Conservation (phyloP, 2,113 vertebrate species). For the Columba janthina region DNA sequence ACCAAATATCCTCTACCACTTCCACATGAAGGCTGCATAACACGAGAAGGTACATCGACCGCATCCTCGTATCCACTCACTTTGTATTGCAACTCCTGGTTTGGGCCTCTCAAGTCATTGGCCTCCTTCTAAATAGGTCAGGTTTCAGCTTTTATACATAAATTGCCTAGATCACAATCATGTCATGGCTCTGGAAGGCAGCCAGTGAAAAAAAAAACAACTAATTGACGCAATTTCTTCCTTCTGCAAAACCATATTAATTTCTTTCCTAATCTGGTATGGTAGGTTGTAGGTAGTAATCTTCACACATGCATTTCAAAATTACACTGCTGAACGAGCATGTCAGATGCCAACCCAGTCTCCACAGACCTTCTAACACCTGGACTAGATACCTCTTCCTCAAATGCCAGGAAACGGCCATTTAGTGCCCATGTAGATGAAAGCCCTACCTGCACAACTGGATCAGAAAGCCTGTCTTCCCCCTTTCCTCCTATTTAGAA, state of each 20-base stretch:
- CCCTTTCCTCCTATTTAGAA: background rate
- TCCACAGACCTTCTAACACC: background rate
- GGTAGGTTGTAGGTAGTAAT: background rate
- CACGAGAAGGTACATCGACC: background rate
- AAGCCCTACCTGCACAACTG: background rate
- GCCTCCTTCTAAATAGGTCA: background rate
- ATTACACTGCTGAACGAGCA: background rate
- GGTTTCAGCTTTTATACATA: background rate
- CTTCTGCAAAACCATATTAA: background rate
- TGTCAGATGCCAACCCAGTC: background rate
- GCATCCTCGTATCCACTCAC: background rate
- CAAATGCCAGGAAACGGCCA: background rate
- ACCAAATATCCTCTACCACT: background rate
- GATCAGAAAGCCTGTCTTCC: background rate
- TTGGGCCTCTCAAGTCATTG: background rate
- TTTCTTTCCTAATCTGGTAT: background rate
- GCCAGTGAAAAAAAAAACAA: background rate
- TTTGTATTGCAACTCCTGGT: background rate
- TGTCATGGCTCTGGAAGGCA: background rate
- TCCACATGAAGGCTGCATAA: background rate
- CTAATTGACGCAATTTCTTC: background rate
- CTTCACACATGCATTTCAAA: background rate
- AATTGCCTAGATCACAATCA: background rate
- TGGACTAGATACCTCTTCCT: background rate
- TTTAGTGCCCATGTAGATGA: fast-evolving